A percentile compares a stretch with the other conserved stretches of the same genome.
Evolutionary conservation across 2,797 vertebrate species (phyloP).

Genomic region (Gouania willdenowi): DNA sequence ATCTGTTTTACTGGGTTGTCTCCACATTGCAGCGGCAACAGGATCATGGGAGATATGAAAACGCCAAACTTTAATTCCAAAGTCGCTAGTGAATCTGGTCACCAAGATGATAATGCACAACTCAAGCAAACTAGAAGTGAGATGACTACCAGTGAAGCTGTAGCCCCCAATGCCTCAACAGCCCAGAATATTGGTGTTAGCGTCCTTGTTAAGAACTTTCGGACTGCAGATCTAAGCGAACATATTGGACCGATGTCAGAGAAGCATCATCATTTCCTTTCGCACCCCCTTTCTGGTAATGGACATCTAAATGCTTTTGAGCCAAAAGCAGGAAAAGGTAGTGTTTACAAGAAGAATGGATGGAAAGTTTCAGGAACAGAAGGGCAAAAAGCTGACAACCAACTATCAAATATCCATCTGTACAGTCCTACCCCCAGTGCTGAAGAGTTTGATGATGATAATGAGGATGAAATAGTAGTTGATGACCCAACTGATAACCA

Average conservation of each 20-base stretch:
- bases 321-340: slow-evolving; percentile 46
- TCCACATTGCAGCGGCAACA: slow-evolving; percentile 57
- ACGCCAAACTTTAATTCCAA: slow-evolving; percentile 98
- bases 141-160: slow-evolving; percentile 72
- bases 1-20: slow-evolving; percentile 70
- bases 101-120: slow-evolving; percentile 87
- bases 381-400: slow-evolving; percentile 67
- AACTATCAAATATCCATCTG: slow-evolving; percentile 78
- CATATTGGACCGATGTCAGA: slow-evolving; percentile 54
- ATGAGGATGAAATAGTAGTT: slow-evolving; percentile 92
- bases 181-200: slow-evolving; percentile 88
- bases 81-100: slow-evolving; percentile 93
- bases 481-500: slow-evolving; percentile 83
- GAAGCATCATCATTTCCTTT: slow-evolving; percentile 72
- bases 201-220: slow-evolving; percentile 94
- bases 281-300: slow-evolving; percentile 58
- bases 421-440: slow-evolving; percentile 97
- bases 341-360: slow-evolving; percentile 75
- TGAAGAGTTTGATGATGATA: slow-evolving; percentile 93
- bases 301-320: slow-evolving; percentile 85
- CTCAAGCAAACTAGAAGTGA: slow-evolving; percentile 72
- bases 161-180: slow-evolving; percentile 71
- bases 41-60: slow-evolving; percentile 99
- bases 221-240: slow-evolving; percentile 80
- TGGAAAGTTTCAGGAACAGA: slow-evolving; percentile 75